Percentiles rank a stretch among this genome's conserved stretches.
Conservation (phyloP, 2,113 vertebrate species). For the Tyto alba region DNA sequence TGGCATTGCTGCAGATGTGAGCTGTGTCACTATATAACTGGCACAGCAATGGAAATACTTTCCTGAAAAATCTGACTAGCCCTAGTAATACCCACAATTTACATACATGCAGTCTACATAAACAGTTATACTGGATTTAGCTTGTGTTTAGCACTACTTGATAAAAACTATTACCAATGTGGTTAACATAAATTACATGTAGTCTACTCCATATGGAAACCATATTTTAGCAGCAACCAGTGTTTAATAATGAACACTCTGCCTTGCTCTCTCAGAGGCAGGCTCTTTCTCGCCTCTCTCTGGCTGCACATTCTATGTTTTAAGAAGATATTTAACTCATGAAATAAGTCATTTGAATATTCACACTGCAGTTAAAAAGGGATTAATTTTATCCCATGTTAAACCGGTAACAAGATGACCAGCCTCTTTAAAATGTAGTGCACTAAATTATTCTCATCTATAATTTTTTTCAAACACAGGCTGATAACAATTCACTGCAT, state of each 20-base stretch:
- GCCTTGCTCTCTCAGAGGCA: neutral
- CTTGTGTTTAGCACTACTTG: slow-evolving; percentile 51
- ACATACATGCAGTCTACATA: slow-evolving; percentile 22
- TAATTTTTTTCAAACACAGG: slow-evolving; percentile 77
- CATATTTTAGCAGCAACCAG: slow-evolving; percentile 58
- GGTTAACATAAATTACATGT: slow-evolving; percentile 65
- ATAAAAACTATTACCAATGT: slow-evolving; percentile 58
- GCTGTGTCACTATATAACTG: neutral
- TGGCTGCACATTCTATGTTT: slow-evolving; percentile 49
- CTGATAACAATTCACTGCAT: slow-evolving; percentile 64
- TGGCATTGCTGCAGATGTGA: neutral
- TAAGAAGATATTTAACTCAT: slow-evolving; percentile 80
- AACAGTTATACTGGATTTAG: slow-evolving; percentile 30
- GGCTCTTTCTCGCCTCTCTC: neutral
- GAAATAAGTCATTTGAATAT: slow-evolving; percentile 82
- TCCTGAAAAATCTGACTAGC: slow-evolving; percentile 26
- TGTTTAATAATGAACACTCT: slow-evolving; percentile 49
- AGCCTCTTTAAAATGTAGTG: slow-evolving; percentile 78
- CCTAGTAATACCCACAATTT: slow-evolving; percentile 36
- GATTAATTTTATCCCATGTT: slow-evolving; percentile 77
- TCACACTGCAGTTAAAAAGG: slow-evolving; percentile 77
- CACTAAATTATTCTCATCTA: slow-evolving; percentile 81
- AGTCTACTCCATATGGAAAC: slow-evolving; percentile 60
- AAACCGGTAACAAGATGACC: slow-evolving; percentile 80
- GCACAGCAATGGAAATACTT: neutral